A percentile compares a stretch with the other conserved stretches of the same genome.
These are phyloP conservation scores for Hemiscyllium ocellatum DNA, from an alignment of 2,113 vertebrate genomes.

Conservation along the genomic window DNA sequence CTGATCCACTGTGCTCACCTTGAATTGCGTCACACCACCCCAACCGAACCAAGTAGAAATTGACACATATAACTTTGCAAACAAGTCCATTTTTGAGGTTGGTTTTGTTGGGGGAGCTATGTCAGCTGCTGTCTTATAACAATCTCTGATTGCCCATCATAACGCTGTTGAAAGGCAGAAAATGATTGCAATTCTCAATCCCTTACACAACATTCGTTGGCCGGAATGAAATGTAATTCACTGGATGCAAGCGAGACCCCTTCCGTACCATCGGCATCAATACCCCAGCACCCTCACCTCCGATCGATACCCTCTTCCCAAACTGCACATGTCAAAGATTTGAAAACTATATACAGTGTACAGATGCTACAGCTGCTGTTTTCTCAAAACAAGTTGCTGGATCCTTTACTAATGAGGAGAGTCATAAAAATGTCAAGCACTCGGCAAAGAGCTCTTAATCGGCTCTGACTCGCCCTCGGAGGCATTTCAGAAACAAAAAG, in stretches of 20 bases:
- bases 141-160: too few relatives aligned
- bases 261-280: not conserved
- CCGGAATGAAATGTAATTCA: not conserved
- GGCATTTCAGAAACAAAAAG: not conserved
- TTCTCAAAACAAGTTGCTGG: not conserved
- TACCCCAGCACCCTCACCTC: not conserved
- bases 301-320: not conserved
- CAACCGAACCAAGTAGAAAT: not conserved
- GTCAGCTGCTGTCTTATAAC: not conserved
- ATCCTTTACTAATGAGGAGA: not conserved
- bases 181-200: conserved; percentile 11
- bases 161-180: not conserved
- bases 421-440: conserved; percentile 10
- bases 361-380: not conserved
- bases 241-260: not conserved
- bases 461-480: not conserved
- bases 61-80: not conserved
- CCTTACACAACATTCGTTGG: not conserved
- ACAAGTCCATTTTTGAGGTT: not conserved
- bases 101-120: not conserved
- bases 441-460: not conserved
- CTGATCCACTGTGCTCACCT: not conserved
- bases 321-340: not conserved
- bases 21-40: too few relatives aligned
- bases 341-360: not conserved